phyloP scores from a whole-genome alignment of 2,797 vertebrate genomes.

The Morelia viridis region DNA sequence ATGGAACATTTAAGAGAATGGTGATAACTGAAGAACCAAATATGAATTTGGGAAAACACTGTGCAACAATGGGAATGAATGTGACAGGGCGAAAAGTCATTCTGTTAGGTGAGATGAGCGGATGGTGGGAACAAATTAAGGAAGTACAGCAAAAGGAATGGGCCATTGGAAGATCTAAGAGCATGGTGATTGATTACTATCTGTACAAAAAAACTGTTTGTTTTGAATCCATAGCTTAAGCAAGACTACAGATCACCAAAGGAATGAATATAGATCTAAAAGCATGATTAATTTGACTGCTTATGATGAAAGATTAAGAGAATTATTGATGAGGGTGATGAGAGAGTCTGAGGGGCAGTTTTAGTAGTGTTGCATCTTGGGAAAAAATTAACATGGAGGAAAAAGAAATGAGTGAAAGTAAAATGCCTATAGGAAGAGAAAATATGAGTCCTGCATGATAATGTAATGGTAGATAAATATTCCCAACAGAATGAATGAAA shows the following conservation, averaged over 20 bases:
- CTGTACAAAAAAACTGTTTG: neutral
- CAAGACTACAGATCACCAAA: neutral
- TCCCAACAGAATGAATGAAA: neutral
- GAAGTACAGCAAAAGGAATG: neutral
- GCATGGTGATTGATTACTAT: neutral
- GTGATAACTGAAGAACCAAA: neutral
- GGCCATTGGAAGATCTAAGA: neutral
- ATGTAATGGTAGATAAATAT: neutral
- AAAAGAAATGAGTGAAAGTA: neutral
- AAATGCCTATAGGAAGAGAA: neutral
- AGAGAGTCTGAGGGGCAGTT: neutral
- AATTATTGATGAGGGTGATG: neutral
- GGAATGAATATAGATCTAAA: neutral
- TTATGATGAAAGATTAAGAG: neutral
- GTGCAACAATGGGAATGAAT: neutral
- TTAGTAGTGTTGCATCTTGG: neutral
- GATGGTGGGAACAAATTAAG: neutral
- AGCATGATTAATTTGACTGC: neutral
- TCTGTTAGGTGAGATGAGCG: neutral
- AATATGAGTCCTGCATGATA: neutral
- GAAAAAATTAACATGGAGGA: neutral
- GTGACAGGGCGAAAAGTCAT: neutral
- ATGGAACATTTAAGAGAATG: neutral
- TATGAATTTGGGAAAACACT: neutral
- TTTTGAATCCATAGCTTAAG: neutral